Evolutionary conservation across 2,888 invertebrate genomes (phyloP).

Genomic region (Apomyelois bistriatella): DNA sequence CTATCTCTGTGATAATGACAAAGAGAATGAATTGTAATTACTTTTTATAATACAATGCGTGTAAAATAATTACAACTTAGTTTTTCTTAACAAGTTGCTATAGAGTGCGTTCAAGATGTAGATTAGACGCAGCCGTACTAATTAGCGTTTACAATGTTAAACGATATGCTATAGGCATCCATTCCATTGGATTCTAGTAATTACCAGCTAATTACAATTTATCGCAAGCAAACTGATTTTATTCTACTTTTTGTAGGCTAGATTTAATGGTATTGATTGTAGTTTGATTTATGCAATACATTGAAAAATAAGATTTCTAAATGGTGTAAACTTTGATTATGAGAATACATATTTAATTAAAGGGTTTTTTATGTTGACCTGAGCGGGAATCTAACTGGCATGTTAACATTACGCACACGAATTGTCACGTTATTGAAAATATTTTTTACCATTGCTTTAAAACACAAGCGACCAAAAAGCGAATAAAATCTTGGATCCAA

Average conservation of each 20-base stretch:
- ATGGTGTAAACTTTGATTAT: too few relatives aligned
- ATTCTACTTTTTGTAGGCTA: neutral
- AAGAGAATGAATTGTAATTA: too few relatives aligned
- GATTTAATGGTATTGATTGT: neutral
- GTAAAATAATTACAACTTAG: too few relatives aligned
- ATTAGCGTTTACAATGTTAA: conserved; percentile 21
- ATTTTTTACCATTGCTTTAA: too few relatives aligned
- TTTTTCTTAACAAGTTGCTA: neutral
- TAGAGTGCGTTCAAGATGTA: conserved; percentile 11
- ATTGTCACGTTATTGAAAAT: too few relatives aligned
- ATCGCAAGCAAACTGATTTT: conserved; percentile 10
- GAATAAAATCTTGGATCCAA: conserved; percentile 3
- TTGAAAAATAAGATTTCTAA: neutral
- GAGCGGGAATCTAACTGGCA: too few relatives aligned
- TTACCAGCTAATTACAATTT: conserved; percentile 19
- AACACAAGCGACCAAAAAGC: neutral
- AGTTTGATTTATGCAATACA: neutral
- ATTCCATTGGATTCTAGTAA: conserved; percentile 20
- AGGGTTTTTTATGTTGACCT: too few relatives aligned
- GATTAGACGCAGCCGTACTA: conserved; percentile 15
- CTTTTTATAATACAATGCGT: too few relatives aligned
- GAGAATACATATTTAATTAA: too few relatives aligned
- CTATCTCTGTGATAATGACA: too few relatives aligned
- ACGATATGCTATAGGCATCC: conserved; percentile 18
- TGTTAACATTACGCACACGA: too few relatives aligned